Conservation (phyloP, 1,140 invertebrate genomes). For the Drosophila lacteicornis region DNA sequence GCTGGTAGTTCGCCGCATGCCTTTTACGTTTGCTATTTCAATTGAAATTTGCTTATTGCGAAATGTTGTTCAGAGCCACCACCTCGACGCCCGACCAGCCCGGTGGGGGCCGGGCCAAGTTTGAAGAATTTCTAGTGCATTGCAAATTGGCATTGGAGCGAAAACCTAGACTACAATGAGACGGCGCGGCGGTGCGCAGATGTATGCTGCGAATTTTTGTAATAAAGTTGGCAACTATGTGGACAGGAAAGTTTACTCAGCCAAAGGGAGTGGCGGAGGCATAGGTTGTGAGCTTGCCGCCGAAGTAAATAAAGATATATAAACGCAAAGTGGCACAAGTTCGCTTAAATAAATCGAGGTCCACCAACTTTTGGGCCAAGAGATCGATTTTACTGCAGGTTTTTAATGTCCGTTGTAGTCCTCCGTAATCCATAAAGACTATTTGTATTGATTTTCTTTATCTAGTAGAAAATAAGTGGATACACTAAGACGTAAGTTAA, state of each 20-base stretch:
- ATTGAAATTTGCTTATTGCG: slow-evolving; percentile 77
- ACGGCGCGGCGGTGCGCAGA: slow-evolving; percentile 34
- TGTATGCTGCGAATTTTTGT: slow-evolving; percentile 70
- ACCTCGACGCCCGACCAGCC: not conserved
- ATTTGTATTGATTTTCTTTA: no score
- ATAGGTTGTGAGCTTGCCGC: not conserved
- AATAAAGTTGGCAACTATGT: slow-evolving; percentile 63
- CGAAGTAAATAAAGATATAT: slow-evolving; percentile 11
- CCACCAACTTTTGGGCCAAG: no score
- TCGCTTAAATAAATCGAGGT: not conserved
- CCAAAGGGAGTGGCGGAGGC: slow-evolving; percentile 1
- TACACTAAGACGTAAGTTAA: no score
- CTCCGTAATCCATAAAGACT: no score
- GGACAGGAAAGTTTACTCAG: slow-evolving; percentile 39
- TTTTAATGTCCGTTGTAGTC: not conserved
- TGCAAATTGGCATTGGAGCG: slow-evolving; percentile 35
- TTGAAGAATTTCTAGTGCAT: slow-evolving; percentile 61
- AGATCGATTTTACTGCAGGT: not conserved
- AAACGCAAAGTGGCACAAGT: not conserved
- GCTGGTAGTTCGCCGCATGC: slow-evolving; percentile 33
- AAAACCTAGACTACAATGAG: slow-evolving; percentile 14
- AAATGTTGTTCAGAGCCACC: slow-evolving; percentile 51
- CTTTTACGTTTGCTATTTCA: slow-evolving; percentile 70
- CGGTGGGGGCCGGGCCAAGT: slow-evolving; percentile 4
- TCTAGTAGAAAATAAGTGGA: not conserved